phyloP scores from a whole-genome alignment of 2,797 vertebrate species.

The Acridotheres tristis region DNA sequence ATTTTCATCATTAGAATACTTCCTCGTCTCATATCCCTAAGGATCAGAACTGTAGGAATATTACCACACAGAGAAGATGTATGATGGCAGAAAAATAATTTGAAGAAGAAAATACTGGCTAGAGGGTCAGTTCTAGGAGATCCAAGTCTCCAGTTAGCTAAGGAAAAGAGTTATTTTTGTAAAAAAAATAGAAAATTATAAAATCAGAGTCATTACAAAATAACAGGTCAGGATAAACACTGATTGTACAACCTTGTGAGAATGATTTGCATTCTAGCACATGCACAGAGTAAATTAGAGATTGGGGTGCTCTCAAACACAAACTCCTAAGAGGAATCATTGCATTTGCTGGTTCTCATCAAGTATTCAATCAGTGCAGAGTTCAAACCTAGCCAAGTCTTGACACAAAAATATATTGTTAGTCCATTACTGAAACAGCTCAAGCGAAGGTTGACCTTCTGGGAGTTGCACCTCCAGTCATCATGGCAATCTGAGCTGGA shows the following conservation, averaged over 20 bases:
- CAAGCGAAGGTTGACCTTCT: not conserved
- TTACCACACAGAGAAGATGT: not conserved
- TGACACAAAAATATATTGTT: conserved; percentile 25
- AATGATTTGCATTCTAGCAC: conserved; percentile 26
- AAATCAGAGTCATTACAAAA: not conserved
- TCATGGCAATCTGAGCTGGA: conserved; percentile 19
- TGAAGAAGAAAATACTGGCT: not conserved
- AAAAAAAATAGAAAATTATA: not conserved
- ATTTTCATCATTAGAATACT: not conserved
- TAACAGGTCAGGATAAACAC: not conserved
- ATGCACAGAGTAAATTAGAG: conserved; percentile 11
- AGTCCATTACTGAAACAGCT: not conserved
- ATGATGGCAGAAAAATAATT: not conserved
- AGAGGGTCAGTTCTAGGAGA: not conserved
- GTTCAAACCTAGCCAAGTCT: not conserved
- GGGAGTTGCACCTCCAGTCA: conserved; percentile 16
- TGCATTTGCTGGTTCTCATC: conserved; percentile 18
- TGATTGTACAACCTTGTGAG: not conserved
- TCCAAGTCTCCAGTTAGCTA: not conserved
- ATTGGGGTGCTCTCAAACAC: conserved; percentile 1
- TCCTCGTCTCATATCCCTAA: not conserved
- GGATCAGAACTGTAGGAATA: not conserved
- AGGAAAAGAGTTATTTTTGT: not conserved
- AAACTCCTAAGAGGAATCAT: conserved; percentile 44
- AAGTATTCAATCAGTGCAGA: conserved; percentile 36